Percentiles rank a stretch among this genome's conserved stretches.
Evolutionary conservation across 2,888 invertebrate species (phyloP).

Genomic region (Amphipyra berbera): DNA sequence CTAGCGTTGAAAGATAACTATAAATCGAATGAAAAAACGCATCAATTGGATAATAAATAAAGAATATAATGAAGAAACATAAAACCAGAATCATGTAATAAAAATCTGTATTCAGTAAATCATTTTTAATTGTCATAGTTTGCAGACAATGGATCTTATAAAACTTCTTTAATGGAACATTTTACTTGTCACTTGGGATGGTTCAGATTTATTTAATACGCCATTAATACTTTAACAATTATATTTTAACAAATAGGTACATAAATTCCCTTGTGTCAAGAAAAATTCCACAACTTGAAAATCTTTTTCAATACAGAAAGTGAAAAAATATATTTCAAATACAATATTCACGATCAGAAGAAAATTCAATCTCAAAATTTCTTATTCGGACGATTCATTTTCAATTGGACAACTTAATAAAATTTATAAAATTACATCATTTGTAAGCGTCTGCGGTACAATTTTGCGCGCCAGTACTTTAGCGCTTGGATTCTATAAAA

Average conservation of each 20-base stretch:
- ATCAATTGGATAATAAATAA: constrained; percentile 3
- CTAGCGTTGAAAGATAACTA: no score
- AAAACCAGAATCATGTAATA: constrained; percentile 8
- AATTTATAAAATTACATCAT: constrained; percentile 17
- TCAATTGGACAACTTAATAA: constrained; percentile 27
- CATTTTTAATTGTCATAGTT: constrained; percentile 5
- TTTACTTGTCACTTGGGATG: not conserved
- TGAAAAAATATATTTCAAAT: not conserved
- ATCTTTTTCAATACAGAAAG: constrained; percentile 6
- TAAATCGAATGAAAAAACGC: not conserved
- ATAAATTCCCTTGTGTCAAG: no score
- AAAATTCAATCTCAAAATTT: constrained; percentile 5
- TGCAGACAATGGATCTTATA: constrained; percentile 6
- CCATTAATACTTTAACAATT: not conserved
- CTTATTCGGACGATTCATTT: constrained; percentile 29
- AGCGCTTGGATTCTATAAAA: constrained; percentile 4
- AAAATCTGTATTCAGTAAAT: constrained; percentile 21
- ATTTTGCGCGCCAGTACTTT: constrained; percentile 21
- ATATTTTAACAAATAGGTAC: not conserved
- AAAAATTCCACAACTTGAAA: constrained; percentile 1
- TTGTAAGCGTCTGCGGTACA: constrained; percentile 14
- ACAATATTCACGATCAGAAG: not conserved
- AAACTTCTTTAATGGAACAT: not conserved
- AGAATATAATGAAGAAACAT: not conserved
- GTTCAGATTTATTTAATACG: not conserved